A percentile compares a stretch with the other conserved stretches of the same genome.
phyloP scores from a whole-genome alignment of 2,113 vertebrate species.

The Ivindomyrus marchei region DNA sequence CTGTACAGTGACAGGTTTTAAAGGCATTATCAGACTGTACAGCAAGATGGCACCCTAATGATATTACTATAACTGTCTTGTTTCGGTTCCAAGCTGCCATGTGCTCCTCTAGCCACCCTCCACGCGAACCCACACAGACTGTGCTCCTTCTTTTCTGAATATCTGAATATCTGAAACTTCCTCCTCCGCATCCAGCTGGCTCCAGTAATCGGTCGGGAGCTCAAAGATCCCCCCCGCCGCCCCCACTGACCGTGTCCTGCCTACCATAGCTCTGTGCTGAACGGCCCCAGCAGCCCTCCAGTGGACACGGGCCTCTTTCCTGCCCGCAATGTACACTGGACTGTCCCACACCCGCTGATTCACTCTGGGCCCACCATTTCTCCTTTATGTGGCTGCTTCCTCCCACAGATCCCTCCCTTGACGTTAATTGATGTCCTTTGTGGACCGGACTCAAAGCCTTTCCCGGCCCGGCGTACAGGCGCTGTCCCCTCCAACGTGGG shows the following conservation, averaged over 20 bases:
- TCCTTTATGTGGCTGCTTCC: slow-evolving; percentile 6
- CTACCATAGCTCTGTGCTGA: slow-evolving; percentile 23
- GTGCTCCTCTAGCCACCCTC: background rate
- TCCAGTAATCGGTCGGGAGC: slow-evolving; percentile 19
- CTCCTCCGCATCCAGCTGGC: slow-evolving; percentile 34
- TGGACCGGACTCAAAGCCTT: slow-evolving; percentile 23
- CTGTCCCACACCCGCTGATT: slow-evolving; percentile 35
- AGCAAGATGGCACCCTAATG: background rate
- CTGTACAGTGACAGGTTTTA: background rate
- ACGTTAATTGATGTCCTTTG: slow-evolving; percentile 18
- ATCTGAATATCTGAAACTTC: slow-evolving; percentile 17
- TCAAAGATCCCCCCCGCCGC: slow-evolving; percentile 7
- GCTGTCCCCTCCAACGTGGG: background rate
- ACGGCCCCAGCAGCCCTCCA: slow-evolving; percentile 23
- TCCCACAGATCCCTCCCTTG: slow-evolving; percentile 19
- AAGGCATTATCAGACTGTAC: background rate
- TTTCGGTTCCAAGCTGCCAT: background rate
- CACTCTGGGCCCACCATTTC: slow-evolving; percentile 16
- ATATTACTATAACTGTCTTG: background rate
- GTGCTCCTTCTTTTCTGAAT: slow-evolving; percentile 20
- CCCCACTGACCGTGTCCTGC: slow-evolving; percentile 24
- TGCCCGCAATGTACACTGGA: slow-evolving; percentile 46
- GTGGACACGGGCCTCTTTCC: slow-evolving; percentile 25
- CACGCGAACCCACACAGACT: background rate
- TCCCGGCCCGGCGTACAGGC: slow-evolving; percentile 11